Evolutionary conservation across 2,888 invertebrate species (phyloP), one percentile per base, ranked within the genome.

Genomic region (Schrankia costaestrigalis): DNA sequence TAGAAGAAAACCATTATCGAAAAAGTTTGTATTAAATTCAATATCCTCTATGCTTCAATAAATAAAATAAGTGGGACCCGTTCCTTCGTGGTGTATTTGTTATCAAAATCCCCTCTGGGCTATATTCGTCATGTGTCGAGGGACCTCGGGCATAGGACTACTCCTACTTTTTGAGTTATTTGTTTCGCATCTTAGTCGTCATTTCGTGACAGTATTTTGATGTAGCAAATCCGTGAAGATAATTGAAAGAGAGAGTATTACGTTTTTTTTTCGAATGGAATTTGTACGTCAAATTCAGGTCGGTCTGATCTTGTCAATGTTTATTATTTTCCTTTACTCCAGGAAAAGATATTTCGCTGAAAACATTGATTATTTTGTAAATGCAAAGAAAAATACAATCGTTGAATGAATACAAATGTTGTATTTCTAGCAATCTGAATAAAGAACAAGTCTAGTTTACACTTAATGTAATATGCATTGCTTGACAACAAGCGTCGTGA

Each of bases 241-340:
- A 74, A 75, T 71, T 73, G 72, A 70, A 73, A 63, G 34, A 41
- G n/a, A n/a, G 55, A 65, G 63, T 65, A 63, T 66, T 62, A 63
- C 49, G 52, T 64, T 65, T 67, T 23, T 68, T 55, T 54, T n/a
- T 46, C 37, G 54, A 62, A 46, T 51, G 60, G 56, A 48, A 56
- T 49, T 56, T 37, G 36, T 38, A 39, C 40, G 46, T 57, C 54
- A 54, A 37, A 41, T 40, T 43, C 45, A 49, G 57, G 40, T 49
- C 45, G 45, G 37, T 24, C 23, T 52, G 52, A 56, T 64, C 47
- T 56, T 47, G 44, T 55, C 46, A 48, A 36, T 30, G 26, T 53
- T 56, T 47, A 15, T 42, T 29, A 34, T 37, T 41, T 26, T 35
- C 15, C 8, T 34, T 37, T 7, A 17, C 17, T 5, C 7, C 7